phyloP scores from a whole-genome alignment of 2,888 invertebrate genomes.

The Aphelenchoides bicaudatus region DNA sequence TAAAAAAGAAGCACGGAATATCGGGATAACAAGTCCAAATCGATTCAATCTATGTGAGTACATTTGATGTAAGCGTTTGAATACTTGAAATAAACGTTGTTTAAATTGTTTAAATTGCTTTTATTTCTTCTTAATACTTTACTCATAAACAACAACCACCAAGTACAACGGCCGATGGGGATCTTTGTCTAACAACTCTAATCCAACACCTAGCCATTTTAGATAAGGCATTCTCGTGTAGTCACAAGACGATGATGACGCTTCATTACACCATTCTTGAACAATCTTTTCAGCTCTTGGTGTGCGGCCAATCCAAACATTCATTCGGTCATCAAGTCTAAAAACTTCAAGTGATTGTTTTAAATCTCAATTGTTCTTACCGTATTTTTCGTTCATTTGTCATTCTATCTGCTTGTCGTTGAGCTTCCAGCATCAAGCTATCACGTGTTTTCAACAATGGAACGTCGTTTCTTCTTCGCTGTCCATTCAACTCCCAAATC shows the following conservation, averaged over 20 bases:
- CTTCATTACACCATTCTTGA: not conserved
- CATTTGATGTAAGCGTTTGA: too few relatives aligned
- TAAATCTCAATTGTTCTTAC: not conserved
- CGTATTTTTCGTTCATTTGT: not conserved
- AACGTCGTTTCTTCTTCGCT: not conserved
- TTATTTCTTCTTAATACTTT: slow-evolving; percentile 1
- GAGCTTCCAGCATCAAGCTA: not conserved
- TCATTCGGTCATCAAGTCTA: not conserved
- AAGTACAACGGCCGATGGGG: not conserved
- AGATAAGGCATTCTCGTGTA: not conserved
- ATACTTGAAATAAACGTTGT: too few relatives aligned
- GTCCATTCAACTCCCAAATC: slow-evolving; percentile 1
- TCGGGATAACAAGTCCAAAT: too few relatives aligned
- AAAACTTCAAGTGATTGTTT: not conserved
- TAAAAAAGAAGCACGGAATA: slow-evolving; percentile 4
- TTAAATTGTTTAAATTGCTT: not conserved
- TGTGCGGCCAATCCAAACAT: slow-evolving; percentile 7
- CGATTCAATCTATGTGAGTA: too few relatives aligned
- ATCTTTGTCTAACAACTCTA: slow-evolving; percentile 4
- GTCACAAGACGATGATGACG: not conserved
- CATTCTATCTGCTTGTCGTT: not conserved
- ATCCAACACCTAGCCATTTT: not conserved
- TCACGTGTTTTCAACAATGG: not conserved
- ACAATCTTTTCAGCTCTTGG: not conserved
- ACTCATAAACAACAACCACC: slow-evolving; percentile 7